phyloP scores from a whole-genome alignment of 2,797 vertebrate genomes.

The Phaenicophaeus curvirostris region DNA sequence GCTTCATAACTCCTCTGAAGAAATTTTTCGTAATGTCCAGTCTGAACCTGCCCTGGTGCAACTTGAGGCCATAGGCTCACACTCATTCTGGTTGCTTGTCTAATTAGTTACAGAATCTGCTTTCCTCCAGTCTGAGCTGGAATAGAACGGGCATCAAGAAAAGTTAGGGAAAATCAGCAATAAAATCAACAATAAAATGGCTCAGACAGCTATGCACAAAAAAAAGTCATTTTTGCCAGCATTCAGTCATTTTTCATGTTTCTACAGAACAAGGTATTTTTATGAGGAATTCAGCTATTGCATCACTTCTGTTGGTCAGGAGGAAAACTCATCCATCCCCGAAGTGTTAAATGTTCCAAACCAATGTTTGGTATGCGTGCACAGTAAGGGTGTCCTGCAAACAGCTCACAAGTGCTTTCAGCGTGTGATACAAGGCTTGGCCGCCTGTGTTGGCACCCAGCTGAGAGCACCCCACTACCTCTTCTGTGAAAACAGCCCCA shows the following conservation, averaged over 20 bases:
- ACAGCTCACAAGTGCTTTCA: background rate
- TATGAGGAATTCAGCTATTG: background rate
- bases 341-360: too few species aligned
- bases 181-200: background rate
- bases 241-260: background rate
- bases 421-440: background rate
- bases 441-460: background rate
- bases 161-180: background rate
- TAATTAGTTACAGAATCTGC: background rate
- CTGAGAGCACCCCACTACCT: background rate
- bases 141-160: background rate
- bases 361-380: too few species aligned
- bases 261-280: background rate
- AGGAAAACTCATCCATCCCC: background rate
- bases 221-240: background rate
- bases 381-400: background rate
- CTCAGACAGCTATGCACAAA: background rate
- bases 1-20: too few species aligned
- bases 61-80: too few species aligned
- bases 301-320: background rate
- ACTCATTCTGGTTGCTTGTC: background rate
- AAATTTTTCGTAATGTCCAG: too few species aligned
- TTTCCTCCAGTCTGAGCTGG: background rate
- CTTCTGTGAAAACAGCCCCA: background rate
- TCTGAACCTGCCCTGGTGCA: too few species aligned